Percentiles rank a stretch among this genome's conserved stretches.
Conservation (phyloP, 2,888 invertebrate species). For the Drosophila meridionalis region DNA sequence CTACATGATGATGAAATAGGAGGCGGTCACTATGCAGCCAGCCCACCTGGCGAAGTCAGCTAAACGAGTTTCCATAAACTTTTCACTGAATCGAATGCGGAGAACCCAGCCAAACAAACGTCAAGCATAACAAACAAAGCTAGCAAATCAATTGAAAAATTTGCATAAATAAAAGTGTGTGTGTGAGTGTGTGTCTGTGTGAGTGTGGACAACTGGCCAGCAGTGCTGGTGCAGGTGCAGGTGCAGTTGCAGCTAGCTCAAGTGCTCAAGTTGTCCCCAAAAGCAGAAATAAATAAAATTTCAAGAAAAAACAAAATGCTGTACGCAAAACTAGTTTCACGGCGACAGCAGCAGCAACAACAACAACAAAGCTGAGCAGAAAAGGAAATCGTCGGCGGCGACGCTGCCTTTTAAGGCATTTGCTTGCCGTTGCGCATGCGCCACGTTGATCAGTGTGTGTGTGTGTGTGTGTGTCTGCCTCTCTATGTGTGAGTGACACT, state of each 20-base stretch:
- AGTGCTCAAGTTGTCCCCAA: conserved; percentile 58
- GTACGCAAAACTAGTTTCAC: conserved; percentile 73
- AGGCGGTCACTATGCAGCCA: conserved; percentile 12
- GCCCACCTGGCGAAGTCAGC: conserved; percentile 14
- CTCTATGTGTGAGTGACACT: conserved; percentile 48
- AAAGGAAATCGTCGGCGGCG: conserved; percentile 76
- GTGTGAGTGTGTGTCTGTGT: not conserved
- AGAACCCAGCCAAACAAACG: conserved; percentile 56
- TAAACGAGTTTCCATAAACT: conserved; percentile 64
- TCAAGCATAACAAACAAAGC: conserved; percentile 39
- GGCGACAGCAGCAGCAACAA: conserved; percentile 42
- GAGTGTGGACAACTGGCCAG: conserved; percentile 47
- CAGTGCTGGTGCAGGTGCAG: conserved; percentile 49
- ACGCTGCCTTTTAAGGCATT: conserved; percentile 74
- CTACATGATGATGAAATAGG: conserved; percentile 38
- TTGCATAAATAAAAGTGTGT: conserved; percentile 58
- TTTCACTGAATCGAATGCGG: conserved; percentile 60
- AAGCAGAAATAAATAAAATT: conserved; percentile 35
- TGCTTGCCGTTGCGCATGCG: conserved; percentile 58
- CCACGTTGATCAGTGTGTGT: conserved; percentile 28
- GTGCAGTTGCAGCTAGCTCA: conserved; percentile 46
- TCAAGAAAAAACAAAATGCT: conserved; percentile 39
- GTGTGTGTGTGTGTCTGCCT: conserved; percentile 23
- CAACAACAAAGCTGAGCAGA: conserved; percentile 52
- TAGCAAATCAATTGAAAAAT: conserved; percentile 36